Conservation (phyloP, 1,140 invertebrate genomes). For the Saccostrea glomerata region DNA sequence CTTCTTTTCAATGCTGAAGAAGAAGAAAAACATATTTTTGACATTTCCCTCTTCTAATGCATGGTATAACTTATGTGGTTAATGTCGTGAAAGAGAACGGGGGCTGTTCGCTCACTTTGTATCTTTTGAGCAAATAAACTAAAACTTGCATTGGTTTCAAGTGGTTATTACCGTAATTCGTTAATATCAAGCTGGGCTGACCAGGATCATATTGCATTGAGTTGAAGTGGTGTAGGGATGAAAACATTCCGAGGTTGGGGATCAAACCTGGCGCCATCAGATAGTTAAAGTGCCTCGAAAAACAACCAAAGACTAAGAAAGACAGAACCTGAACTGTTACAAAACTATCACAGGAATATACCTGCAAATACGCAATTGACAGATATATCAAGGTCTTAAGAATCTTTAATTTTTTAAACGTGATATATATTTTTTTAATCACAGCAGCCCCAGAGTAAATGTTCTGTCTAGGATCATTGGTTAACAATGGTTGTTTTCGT, state of each 20-base stretch:
- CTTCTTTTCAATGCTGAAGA: neutral
- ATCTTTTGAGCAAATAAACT: conserved; percentile 15
- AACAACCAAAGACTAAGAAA: neutral
- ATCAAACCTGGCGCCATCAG: conserved; percentile 26
- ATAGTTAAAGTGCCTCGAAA: conserved; percentile 18
- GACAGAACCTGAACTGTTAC: neutral
- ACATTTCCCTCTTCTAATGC: neutral
- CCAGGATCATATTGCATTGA: conserved; percentile 19
- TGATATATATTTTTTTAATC: conserved; percentile 16
- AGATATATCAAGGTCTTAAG: neutral
- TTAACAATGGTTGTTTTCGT: conserved; percentile 21
- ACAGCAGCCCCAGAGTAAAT: neutral
- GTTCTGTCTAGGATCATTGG: conserved; percentile 7
- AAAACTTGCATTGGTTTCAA: conserved; percentile 33
- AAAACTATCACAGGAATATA: conserved; percentile 4
- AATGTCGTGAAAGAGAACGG: neutral
- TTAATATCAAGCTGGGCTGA: conserved; percentile 39
- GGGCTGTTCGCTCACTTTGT: neutral
- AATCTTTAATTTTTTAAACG: neutral
- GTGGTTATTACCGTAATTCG: conserved; percentile 23
- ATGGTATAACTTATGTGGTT: neutral
- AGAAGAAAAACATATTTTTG: neutral
- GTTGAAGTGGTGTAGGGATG: conserved; percentile 37
- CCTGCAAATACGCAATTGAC: neutral
- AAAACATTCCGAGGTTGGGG: conserved; percentile 48